Conservation (phyloP, 1,140 invertebrate species). For the Metaphire vulgaris region DNA sequence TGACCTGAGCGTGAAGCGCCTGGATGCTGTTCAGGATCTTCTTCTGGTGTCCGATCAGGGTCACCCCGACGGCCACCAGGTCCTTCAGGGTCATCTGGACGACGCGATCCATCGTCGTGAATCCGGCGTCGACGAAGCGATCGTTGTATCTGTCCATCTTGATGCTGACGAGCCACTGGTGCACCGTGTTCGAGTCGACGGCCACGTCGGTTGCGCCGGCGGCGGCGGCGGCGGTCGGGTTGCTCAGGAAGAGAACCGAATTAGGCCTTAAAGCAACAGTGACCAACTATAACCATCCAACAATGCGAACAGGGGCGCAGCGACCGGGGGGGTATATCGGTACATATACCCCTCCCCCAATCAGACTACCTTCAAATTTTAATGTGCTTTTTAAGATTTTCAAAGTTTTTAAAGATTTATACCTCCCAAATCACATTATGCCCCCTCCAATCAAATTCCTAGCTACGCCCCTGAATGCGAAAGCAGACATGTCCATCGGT, state of each 20-base stretch:
- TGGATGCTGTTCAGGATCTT: constrained; percentile 96
- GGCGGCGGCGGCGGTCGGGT: not conserved
- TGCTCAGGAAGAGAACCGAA: not conserved
- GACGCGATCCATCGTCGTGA: constrained; percentile 78
- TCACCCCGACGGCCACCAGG: constrained; percentile 81
- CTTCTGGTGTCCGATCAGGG: constrained; percentile 57
- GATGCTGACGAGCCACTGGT: constrained; percentile 89
- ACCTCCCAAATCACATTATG: too few species aligned
- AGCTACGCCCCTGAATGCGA: too few species aligned
- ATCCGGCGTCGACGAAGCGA: constrained; percentile 81
- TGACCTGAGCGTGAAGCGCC: constrained; percentile 60
- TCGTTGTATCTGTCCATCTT: constrained; percentile 93
- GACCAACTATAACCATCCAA: too few species aligned
- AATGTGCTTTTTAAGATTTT: too few species aligned
- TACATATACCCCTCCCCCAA: too few species aligned
- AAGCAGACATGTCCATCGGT: too few species aligned
- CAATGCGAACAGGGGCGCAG: too few species aligned
- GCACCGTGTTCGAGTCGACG: constrained; percentile 63
- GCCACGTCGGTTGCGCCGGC: not conserved
- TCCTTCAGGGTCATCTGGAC: constrained; percentile 81
- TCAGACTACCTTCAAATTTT: too few species aligned
- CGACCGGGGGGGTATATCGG: too few species aligned
- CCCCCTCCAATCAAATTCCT: too few species aligned
- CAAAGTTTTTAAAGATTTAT: too few species aligned
- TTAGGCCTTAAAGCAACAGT: too few species aligned